phyloP scores from a whole-genome alignment of 2,113 vertebrate species.

The Sinocyclocheilus grahami region DNA sequence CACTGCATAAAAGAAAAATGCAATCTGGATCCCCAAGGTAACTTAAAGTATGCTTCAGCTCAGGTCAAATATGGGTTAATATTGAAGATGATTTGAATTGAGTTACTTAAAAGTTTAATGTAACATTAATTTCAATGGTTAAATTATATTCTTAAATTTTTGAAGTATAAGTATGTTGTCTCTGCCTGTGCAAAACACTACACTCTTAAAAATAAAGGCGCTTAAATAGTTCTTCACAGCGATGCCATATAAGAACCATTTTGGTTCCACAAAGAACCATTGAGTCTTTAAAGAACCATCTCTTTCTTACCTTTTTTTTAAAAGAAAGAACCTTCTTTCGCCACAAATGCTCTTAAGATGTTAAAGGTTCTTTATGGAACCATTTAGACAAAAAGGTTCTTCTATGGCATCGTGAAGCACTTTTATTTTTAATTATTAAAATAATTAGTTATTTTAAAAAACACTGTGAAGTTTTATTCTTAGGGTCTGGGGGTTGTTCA shows the following conservation, averaged over 20 bases:
- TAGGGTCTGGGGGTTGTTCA: neutral
- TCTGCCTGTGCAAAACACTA: neutral
- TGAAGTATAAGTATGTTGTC: neutral
- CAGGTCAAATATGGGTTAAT: neutral
- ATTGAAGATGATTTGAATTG: neutral
- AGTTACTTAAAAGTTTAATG: neutral
- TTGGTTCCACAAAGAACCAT: too few species aligned
- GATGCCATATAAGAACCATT: too few species aligned
- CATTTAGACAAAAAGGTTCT: too few species aligned
- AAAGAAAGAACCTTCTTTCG: too few species aligned
- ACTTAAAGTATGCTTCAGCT: neutral
- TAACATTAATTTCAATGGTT: neutral
- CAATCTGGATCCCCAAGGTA: conserved; percentile 67
- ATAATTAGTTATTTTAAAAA: neutral
- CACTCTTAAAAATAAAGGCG: too few species aligned
- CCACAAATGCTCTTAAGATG: too few species aligned
- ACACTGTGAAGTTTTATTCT: neutral
- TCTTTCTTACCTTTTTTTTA: too few species aligned
- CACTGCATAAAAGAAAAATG: conserved; percentile 69
- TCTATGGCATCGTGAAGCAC: too few species aligned
- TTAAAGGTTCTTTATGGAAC: too few species aligned
- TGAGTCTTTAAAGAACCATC: too few species aligned
- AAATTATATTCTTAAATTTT: neutral
- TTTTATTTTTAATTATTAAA: too few species aligned
- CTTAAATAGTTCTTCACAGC: too few species aligned